phyloP scores from a whole-genome alignment of 64 coral and sea anemone genomes.

The Dendrophyllia cribrosa region DNA sequence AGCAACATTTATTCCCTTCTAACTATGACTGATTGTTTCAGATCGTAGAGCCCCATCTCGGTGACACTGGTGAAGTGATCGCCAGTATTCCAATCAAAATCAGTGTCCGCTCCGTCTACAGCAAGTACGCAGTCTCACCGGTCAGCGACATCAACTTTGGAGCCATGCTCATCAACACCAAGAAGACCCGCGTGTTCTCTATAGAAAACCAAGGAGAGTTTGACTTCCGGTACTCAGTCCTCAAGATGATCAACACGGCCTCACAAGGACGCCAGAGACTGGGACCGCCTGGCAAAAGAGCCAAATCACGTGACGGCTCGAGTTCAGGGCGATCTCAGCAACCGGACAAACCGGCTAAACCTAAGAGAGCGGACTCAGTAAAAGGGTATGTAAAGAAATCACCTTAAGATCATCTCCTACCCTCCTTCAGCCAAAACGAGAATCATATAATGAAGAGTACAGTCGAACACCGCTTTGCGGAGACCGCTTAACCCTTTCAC shows the following conservation, averaged over 20 bases:
- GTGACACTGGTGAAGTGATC: slow-evolving; percentile 91
- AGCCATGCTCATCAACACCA: slow-evolving; percentile 91
- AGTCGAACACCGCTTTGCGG: too few relatives aligned
- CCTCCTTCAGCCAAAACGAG: too few relatives aligned
- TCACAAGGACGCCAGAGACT: slow-evolving; percentile 92
- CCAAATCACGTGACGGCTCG: slow-evolving; percentile 93
- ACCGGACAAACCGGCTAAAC: slow-evolving; percentile 75
- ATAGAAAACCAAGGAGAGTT: slow-evolving; percentile 98
- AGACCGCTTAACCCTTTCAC: too few relatives aligned
- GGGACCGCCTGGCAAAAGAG: slow-evolving; percentile 72
- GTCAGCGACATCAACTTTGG: slow-evolving; percentile 97
- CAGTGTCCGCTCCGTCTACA: slow-evolving; percentile 93
- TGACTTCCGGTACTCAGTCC: slow-evolving; percentile 95
- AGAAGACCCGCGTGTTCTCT: slow-evolving; percentile 75
- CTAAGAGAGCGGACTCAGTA: slow-evolving; percentile 92
- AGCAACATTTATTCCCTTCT: too few relatives aligned
- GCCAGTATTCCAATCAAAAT: slow-evolving; percentile 98
- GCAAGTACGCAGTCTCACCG: slow-evolving; percentile 85
- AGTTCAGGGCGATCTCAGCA: slow-evolving; percentile 95
- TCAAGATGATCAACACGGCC: slow-evolving; percentile 93
- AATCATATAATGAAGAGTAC: too few relatives aligned
- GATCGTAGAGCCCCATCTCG: slow-evolving; percentile 96
- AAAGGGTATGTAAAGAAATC: slow-evolving; percentile 67
- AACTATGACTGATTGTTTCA: slow-evolving; percentile 13
- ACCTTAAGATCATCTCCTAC: too few relatives aligned